Evolutionary conservation across 2,888 invertebrate genomes (phyloP).

Genomic region (Dermolepida albohirtum): DNA sequence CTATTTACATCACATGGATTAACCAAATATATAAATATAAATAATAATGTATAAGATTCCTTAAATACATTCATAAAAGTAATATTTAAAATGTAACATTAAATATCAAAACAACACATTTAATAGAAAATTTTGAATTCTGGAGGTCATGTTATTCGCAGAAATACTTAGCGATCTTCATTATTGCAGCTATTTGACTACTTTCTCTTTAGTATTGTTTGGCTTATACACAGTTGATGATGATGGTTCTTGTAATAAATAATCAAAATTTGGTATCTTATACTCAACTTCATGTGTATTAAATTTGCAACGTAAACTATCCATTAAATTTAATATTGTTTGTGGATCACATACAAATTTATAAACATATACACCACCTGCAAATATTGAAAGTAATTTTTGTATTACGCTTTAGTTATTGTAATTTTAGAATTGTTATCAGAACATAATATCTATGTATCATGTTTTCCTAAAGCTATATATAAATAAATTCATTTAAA

Average conservation of each 20-base stretch:
- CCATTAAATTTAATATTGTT: slow-evolving; percentile 87
- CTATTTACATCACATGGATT: slow-evolving; percentile 2
- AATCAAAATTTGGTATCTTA: slow-evolving; percentile 15
- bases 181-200: background rate
- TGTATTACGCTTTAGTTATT: background rate
- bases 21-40: background rate
- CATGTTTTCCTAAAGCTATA: background rate
- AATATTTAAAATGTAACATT: no score
- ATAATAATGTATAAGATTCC: background rate
- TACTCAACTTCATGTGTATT: slow-evolving; percentile 11
- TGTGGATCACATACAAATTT: slow-evolving; percentile 96
- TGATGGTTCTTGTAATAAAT: slow-evolving; percentile 6
- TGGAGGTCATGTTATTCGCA: no score
- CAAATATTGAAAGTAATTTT: slow-evolving; percentile 47
- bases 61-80: no score
- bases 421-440: background rate
- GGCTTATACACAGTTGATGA: background rate
- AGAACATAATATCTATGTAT: background rate
- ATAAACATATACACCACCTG: slow-evolving; percentile 94
- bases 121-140: no score
- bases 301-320: slow-evolving; percentile 60
- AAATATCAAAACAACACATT: no score
- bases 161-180: background rate
- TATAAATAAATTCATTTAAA: slow-evolving; percentile 22
- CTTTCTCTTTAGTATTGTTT: background rate